phyloP scores from a whole-genome alignment of 2,113 vertebrate genomes.

The Albula goreensis region DNA sequence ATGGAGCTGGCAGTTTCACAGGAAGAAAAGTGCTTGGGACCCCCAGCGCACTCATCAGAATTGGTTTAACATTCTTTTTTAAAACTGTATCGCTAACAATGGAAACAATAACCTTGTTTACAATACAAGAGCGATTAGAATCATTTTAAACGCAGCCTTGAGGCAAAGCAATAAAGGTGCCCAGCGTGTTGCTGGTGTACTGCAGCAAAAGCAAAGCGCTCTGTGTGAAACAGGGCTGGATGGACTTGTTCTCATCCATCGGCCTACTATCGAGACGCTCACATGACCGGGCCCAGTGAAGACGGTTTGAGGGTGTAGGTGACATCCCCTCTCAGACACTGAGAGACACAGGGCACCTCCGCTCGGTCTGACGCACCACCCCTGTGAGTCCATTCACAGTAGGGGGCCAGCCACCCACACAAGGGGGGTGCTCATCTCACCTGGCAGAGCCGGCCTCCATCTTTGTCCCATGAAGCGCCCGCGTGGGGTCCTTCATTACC shows the following conservation, averaged over 20 bases:
- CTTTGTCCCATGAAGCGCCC: neutral
- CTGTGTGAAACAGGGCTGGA: neutral
- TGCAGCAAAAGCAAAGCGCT: neutral
- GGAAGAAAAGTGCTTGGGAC: neutral
- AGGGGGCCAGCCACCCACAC: neutral
- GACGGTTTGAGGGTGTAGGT: neutral
- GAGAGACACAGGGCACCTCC: slow-evolving; percentile 2
- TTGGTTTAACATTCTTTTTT: neutral
- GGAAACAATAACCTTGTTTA: neutral
- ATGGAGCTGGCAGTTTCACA: neutral
- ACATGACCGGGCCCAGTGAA: neutral
- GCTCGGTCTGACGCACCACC: neutral
- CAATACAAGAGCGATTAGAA: neutral
- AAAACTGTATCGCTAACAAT: neutral
- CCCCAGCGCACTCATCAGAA: neutral
- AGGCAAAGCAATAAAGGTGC: neutral
- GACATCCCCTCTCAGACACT: neutral
- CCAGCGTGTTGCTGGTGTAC: neutral
- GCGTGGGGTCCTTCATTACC: slow-evolving; percentile 39
- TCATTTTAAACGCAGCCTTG: neutral
- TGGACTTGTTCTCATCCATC: neutral
- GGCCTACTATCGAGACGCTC: neutral
- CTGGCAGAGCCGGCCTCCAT: neutral
- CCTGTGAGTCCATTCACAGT: neutral
- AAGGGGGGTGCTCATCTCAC: neutral